Evolutionary conservation across 2,888 invertebrate genomes (phyloP).

Genomic region (Rotaria macrura): DNA sequence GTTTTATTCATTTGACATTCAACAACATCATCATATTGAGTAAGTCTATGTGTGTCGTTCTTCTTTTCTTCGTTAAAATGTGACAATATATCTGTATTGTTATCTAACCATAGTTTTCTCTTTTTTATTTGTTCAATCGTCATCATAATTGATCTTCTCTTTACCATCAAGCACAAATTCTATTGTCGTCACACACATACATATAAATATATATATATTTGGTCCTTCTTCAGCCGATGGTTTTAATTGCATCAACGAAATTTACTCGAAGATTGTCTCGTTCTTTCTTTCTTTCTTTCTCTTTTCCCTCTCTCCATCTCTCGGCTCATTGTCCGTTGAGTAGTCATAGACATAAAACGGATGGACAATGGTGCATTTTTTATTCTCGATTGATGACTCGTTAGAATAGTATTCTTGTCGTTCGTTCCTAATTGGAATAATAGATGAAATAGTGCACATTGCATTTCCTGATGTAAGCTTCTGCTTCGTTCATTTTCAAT

Average conservation of each 20-base stretch:
- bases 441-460: neutral
- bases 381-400: slow-evolving; percentile 11
- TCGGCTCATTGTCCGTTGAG: neutral
- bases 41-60: neutral
- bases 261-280: slow-evolving; percentile 19
- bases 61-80: neutral
- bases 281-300: neutral
- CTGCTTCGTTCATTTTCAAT: neutral
- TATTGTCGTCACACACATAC: neutral
- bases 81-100: neutral
- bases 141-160: slow-evolving; percentile 15
- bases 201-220: neutral
- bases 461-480: neutral
- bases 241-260: slow-evolving; percentile 22
- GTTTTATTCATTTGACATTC: slow-evolving; percentile 3
- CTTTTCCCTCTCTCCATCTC: neutral
- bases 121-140: neutral
- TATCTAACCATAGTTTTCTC: slow-evolving; percentile 1
- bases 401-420: neutral
- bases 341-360: neutral
- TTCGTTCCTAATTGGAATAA: neutral
- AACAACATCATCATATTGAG: neutral
- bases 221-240: slow-evolving; percentile 15
- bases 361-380: slow-evolving; percentile 3
- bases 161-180: slow-evolving; percentile 15